Conservation (phyloP, 2,113 vertebrate genomes). For the Sinosuthora webbiana region DNA sequence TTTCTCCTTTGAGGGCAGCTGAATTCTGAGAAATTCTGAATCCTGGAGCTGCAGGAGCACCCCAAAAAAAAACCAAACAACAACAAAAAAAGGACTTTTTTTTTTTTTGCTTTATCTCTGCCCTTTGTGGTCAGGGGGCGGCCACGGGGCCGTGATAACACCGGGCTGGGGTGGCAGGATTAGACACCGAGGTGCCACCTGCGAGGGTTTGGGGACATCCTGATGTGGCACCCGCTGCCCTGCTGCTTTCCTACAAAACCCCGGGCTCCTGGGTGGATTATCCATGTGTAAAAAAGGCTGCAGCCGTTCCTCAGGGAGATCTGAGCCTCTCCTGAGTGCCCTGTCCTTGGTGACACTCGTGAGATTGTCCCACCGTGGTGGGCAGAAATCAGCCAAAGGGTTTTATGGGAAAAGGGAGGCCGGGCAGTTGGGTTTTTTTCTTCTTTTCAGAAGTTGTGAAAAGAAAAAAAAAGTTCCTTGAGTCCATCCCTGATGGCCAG, state of each 20-base stretch:
- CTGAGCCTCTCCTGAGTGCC: not conserved
- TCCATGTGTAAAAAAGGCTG: not conserved
- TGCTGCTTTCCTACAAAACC: not conserved
- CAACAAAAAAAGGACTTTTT: not conserved
- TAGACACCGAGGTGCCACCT: not conserved
- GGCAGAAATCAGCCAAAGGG: not conserved
- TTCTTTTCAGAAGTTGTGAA: not conserved
- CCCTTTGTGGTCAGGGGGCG: not conserved
- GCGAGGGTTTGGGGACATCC: not conserved
- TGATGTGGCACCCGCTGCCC: not conserved
- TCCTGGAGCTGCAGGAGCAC: not conserved
- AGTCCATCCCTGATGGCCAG: not conserved
- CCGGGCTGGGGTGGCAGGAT: conserved; percentile 28
- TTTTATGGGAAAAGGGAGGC: not conserved
- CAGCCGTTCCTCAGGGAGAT: not conserved
- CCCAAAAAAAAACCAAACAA: not conserved
- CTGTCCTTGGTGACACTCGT: not conserved
- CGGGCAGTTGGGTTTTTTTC: not conserved
- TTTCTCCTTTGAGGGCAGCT: not conserved
- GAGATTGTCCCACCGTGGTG: not conserved
- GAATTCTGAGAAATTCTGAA: conserved; percentile 28
- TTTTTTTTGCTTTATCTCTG: conserved; percentile 65
- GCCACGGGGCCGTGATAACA: not conserved
- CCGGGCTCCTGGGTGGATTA: fast-evolving
- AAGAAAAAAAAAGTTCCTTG: no score